A percentile compares a stretch with the other conserved stretches of the same genome.
Evolutionary conservation across 2,797 vertebrate species (phyloP).

Genomic region (Halcyon smyrnensis): DNA sequence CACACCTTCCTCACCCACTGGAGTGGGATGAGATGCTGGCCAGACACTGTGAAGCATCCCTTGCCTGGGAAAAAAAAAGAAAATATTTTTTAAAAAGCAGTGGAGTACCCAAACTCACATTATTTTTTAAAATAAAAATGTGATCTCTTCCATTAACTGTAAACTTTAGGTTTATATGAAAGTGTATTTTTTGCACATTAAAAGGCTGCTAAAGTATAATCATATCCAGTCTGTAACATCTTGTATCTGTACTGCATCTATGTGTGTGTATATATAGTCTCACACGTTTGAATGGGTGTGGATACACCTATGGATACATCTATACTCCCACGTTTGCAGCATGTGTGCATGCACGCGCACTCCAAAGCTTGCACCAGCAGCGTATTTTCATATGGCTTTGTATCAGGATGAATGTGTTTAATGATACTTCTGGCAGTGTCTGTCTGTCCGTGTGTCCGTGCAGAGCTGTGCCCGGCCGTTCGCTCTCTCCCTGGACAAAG

Average conservation of each 20-base stretch:
- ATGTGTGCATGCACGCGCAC: background rate
- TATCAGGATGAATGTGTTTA: background rate
- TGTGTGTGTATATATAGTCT: rapidly evolving
- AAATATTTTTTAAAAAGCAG: no score
- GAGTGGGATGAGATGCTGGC: background rate
- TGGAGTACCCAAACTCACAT: background rate
- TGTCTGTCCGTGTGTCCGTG: background rate
- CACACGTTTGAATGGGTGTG: background rate
- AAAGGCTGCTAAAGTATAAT: background rate
- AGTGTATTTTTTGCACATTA: background rate
- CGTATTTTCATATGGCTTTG: background rate
- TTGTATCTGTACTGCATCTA: background rate
- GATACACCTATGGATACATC: rapidly evolving
- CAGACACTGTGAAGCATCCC: background rate
- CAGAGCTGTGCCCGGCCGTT: background rate
- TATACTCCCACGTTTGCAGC: rapidly evolving
- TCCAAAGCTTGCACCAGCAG: background rate
- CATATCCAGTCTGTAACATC: background rate
- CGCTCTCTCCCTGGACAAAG: conserved; percentile 73
- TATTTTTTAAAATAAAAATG: background rate
- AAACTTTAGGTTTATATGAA: background rate
- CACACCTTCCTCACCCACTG: background rate
- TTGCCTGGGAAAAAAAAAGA: background rate
- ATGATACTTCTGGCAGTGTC: background rate
- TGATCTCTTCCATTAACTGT: background rate